Base-by-base conservation (phyloP, 2,888 invertebrate genomes). In the Drosophila putrida region DNA sequence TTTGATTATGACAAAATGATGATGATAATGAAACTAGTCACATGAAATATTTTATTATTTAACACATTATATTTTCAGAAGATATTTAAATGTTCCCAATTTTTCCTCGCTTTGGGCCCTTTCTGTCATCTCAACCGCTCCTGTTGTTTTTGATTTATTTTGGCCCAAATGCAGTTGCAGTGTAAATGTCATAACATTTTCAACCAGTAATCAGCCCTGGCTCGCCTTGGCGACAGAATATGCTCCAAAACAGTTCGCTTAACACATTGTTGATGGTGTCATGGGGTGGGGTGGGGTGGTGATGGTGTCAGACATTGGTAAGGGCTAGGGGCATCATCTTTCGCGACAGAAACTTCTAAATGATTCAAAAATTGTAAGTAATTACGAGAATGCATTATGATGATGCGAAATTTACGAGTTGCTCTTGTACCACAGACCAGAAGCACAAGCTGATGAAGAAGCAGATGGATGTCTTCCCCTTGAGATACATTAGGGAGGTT, bases 281-380 rank as follows among this genome's bases (percentile, higher is more conserved):
- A 31, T n/a, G 13, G 33, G 13, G 13, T 2, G 10, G 13, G n/a
- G n/a, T 11, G 35, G 10, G 15, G 10, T 1, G 33, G 33, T 4
- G 15, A n/a, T n/a, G n/a, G n/a, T n/a, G 4, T 1, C 20, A 20
- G 20, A 20, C 20, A 20, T 20, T 20, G 20, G 20, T 20, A 20
- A 1, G 50, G 10, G 20, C 13, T 10, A 41, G 25, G 13, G 33
- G 35, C 71, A 71, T 76, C 72, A 83, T 74, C 77, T 82, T 82
- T 75, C 73, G 78, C 44, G 46, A 50, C 72, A 35, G 47, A 55
- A 63, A 88, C 83, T 89, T 90, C 88, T 86, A 90, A 91, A 91
- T 91, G 91, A 89, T 85, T 91, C 87, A 89, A 90, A 91, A 83
- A 91, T 90, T 84, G 90, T 85, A 91, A 90, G 89, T 90, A 91